These are phyloP conservation scores for human DNA, from an alignment of 2,113 vertebrate genomes.

Conservation along the genomic window DNA sequence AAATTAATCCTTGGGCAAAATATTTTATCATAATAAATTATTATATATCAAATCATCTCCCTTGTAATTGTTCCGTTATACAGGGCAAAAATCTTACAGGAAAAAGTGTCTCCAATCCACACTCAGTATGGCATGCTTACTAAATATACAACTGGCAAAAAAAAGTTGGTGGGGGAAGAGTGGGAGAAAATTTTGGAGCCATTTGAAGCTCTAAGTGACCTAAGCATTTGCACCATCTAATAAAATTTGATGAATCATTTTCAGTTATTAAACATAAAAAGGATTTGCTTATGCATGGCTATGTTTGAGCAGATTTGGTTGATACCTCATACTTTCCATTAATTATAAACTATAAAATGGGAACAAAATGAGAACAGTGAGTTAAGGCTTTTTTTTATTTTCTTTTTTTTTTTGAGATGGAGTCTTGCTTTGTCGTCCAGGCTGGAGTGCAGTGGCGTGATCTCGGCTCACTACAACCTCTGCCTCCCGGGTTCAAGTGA, in stretches of 20 bases:
- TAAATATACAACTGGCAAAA: neutral
- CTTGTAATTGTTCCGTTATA: neutral
- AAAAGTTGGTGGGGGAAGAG: neutral
- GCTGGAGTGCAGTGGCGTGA: no score
- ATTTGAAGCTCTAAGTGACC: neutral
- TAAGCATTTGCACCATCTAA: neutral
- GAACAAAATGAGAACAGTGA: neutral
- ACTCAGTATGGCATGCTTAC: neutral
- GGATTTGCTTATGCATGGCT: neutral
- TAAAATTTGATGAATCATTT: slow-evolving; percentile 19
- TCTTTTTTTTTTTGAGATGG: no score
- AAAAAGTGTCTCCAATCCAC: neutral
- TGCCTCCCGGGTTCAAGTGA: no score
- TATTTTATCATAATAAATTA: slow-evolving; percentile 11
- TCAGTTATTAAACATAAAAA: slow-evolving; percentile 7
- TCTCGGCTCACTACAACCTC: no score
- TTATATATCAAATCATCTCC: neutral
- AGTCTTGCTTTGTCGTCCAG: no score
- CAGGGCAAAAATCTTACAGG: neutral
- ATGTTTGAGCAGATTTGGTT: neutral
- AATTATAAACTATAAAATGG: neutral
- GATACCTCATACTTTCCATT: neutral
- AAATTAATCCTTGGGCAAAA: neutral
- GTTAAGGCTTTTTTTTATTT: neutral
- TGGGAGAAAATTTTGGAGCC: neutral